Evolutionary conservation across 2,113 vertebrate species (phyloP).

Genomic region (Azemiops feae): DNA sequence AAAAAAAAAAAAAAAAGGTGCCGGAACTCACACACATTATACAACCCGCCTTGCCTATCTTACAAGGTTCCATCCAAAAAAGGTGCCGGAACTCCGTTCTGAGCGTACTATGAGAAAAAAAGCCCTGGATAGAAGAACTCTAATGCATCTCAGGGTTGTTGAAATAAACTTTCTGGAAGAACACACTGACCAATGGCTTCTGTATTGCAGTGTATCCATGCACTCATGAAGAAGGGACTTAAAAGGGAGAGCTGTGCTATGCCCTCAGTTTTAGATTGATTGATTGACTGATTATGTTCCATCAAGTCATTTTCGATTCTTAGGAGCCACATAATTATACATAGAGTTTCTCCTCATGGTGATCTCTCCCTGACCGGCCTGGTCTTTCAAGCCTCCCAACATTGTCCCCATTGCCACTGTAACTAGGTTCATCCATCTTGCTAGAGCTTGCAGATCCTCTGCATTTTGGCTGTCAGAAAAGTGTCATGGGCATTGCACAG

Average conservation of each 20-base stretch:
- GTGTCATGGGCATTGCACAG: not conserved
- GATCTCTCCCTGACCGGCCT: too few species aligned
- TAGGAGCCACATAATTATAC: not conserved
- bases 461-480: not conserved
- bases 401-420: too few species aligned
- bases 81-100: too few species aligned
- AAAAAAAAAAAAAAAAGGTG: too few species aligned
- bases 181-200: not conserved
- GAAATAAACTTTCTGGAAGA: not conserved
- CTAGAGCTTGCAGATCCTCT: not conserved
- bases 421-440: too few species aligned
- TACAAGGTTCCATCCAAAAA: too few species aligned
- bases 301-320: not conserved
- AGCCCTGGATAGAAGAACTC: too few species aligned
- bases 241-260: not conserved
- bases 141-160: not conserved
- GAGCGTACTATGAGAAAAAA: too few species aligned
- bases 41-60: too few species aligned
- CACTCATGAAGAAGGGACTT: not conserved
- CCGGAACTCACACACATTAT: too few species aligned
- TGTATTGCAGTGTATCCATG: not conserved
- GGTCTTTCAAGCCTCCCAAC: too few species aligned
- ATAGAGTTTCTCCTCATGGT: too few species aligned
- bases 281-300: not conserved
- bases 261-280: not conserved